These are phyloP conservation scores for Xenops minutus DNA, from an alignment of 2,797 vertebrate genomes.

Conservation along the genomic window DNA sequence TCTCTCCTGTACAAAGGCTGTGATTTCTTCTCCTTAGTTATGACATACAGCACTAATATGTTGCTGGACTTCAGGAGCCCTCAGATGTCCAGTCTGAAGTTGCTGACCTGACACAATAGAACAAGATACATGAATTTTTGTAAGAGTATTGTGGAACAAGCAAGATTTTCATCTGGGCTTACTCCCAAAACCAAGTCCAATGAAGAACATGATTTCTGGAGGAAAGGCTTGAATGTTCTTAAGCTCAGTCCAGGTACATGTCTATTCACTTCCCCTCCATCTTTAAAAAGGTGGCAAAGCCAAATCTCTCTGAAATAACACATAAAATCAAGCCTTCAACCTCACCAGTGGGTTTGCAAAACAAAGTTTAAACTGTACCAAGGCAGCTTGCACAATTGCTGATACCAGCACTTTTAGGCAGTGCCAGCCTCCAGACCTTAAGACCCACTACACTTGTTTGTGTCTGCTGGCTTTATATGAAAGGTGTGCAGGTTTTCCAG, in stretches of 20 bases:
- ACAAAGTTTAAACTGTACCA: not conserved
- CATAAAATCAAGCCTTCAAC: not conserved
- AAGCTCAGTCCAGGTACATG: not conserved
- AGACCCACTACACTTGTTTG: not conserved
- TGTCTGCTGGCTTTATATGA: not conserved
- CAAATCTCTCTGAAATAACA: not conserved
- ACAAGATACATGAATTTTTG: not conserved
- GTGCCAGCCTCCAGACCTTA: not conserved
- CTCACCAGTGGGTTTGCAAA: not conserved
- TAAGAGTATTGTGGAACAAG: not conserved
- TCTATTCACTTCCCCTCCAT: not conserved
- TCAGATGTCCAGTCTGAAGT: not conserved
- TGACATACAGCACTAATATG: not conserved
- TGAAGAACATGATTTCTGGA: not conserved
- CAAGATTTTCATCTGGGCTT: not conserved
- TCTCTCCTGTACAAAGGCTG: not conserved
- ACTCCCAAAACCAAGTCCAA: not conserved
- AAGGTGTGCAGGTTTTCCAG: not conserved
- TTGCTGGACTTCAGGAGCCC: not conserved
- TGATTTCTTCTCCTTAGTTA: not conserved
- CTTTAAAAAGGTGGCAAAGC: not conserved
- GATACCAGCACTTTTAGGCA: not conserved
- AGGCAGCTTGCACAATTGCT: not conserved
- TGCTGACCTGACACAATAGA: not conserved
- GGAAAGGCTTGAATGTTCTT: not conserved